These are phyloP conservation scores for Tethea ocularis DNA, from an alignment of 2,888 invertebrate species.

Conservation along the genomic window DNA sequence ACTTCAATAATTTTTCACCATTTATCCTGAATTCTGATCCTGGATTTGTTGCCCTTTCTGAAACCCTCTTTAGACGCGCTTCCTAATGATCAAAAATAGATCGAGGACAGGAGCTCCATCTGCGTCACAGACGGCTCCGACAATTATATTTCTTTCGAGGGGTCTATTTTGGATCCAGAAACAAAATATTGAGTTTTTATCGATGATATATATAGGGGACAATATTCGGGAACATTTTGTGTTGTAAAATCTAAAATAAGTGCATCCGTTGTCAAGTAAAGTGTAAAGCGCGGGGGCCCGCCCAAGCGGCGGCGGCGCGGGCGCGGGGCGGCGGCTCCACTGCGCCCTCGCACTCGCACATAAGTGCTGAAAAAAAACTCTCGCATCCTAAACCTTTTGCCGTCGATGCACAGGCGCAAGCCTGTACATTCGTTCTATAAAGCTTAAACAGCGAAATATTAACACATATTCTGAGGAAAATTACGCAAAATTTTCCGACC, in stretches of 20 bases:
- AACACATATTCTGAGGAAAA: constrained; percentile 60
- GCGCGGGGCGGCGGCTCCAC: constrained; percentile 56
- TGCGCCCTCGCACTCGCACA: constrained; percentile 58
- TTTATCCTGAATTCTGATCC: constrained; percentile 34
- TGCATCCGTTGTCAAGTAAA: constrained; percentile 17
- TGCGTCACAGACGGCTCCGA: constrained; percentile 19
- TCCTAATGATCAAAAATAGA: constrained; percentile 32
- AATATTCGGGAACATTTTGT: constrained; percentile 30
- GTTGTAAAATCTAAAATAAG: constrained; percentile 34
- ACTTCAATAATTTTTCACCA: constrained; percentile 46
- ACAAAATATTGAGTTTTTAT: constrained; percentile 48
- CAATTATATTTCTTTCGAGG: constrained; percentile 29
- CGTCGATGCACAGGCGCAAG: constrained; percentile 68
- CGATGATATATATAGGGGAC: constrained; percentile 32
- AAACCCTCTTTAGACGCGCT: constrained; percentile 42
- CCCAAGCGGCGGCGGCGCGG: constrained; percentile 54
- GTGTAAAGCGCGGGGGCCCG: constrained; percentile 49
- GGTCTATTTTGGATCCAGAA: constrained; percentile 17
- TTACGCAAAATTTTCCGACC: constrained; percentile 74
- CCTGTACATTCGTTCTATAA: constrained; percentile 40
- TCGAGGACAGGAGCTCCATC: constrained; percentile 23
- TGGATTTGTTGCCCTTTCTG: constrained; percentile 23
- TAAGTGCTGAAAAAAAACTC: constrained; percentile 56
- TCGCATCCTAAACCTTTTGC: constrained; percentile 51
- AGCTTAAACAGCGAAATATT: constrained; percentile 43